phyloP scores from a whole-genome alignment of 2,888 invertebrate species.

The Morpho deidamia region DNA sequence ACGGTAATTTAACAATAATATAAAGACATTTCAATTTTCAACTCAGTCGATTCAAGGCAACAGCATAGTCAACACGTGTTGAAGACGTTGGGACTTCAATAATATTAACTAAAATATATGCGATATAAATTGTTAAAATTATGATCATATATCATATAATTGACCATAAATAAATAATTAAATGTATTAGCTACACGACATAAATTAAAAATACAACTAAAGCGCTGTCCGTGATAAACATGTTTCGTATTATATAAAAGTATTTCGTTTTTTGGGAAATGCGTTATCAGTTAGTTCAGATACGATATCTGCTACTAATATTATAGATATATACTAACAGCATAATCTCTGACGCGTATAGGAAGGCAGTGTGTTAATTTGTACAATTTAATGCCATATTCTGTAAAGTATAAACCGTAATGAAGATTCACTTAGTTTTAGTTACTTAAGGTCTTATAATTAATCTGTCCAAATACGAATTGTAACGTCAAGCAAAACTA shows the following conservation, averaged over 20 bases:
- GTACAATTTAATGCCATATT: constrained; percentile 53
- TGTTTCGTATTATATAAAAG: not conserved
- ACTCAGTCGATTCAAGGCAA: no score
- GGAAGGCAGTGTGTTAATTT: constrained; percentile 18
- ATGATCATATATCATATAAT: no score
- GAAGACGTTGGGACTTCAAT: no score
- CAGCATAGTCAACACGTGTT: no score
- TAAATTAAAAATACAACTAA: no score
- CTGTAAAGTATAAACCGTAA: constrained; percentile 4
- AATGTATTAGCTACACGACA: no score
- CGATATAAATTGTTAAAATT: no score
- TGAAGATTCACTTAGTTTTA: constrained; percentile 9
- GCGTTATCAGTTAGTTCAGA: constrained; percentile 25
- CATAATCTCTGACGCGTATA: constrained; percentile 6
- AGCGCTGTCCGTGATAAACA: no score
- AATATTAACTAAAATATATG: no score
- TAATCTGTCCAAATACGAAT: not conserved
- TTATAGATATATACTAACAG: constrained; percentile 14
- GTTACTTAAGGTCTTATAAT: constrained; percentile 4
- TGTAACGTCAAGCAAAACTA: not conserved
- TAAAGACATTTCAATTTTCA: no score
- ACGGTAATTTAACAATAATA: no score
- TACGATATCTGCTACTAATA: constrained; percentile 20
- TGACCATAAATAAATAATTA: no score
- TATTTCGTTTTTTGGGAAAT: not conserved